Evolutionary conservation across 2,888 invertebrate species (phyloP), one percentile per base, ranked within the genome.

Genomic region (Ophion ventricosus): DNA sequence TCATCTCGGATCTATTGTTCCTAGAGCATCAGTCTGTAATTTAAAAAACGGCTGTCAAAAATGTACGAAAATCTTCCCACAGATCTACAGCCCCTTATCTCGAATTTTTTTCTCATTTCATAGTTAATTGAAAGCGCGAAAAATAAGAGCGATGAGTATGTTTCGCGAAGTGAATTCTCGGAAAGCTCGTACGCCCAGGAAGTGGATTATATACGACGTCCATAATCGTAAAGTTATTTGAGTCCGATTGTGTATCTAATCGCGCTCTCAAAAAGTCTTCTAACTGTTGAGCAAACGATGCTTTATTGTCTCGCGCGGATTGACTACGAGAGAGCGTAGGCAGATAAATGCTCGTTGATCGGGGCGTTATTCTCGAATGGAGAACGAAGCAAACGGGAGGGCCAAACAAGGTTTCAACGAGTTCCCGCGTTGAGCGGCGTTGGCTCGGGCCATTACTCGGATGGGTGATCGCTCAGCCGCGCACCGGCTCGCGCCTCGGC

Each of bases 161-260:
- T 57, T 40, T 14, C 7, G 1, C 40, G n/a, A 40, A 49, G 7
- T 11, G 25, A 54, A 49, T 64, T 64, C 57, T 43, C 17, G 70
- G 25, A 23, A 49, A 78, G 10, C 29, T 49, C 54, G 57, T 2
- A n/a, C 25, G 56, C 43, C 20, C 70, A 64, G 35, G 70, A 79
- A 69, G 76, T 64, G 35, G 66, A 82, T 64, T 74, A 72, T 63
- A 70, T 20, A 61, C 26, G 20, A 14, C 73, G 83, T 67, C 64
- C 64, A 74, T 83, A 73, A 77, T 85, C 87, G 87, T 87, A 85
- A 86, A 87, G 86, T 85, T 87, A 87, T 87, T 87, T 86, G 72
- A 78, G 83, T 85, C 85, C 66, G 84, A 82, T 85, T 87, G 87
- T 86, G 86, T 87, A 74, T 85, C 72, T 69, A 73, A 80, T 67